Percentiles rank a stretch among this genome's conserved stretches.
Conservation (phyloP, 2,888 invertebrate genomes). For the Pherbina coryleti region DNA sequence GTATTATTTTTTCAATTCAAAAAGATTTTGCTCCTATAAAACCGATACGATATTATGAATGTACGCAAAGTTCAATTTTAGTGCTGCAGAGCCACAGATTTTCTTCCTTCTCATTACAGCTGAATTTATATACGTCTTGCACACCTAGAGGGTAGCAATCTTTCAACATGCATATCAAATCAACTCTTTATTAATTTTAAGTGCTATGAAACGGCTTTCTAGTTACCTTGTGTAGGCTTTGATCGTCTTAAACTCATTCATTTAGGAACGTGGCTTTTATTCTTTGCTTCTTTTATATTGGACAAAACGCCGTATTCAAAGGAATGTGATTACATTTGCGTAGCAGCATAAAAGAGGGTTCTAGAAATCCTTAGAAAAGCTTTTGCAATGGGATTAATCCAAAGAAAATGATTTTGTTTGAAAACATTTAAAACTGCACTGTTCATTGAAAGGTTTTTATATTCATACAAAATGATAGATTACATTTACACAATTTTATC, state of each 20-base stretch:
- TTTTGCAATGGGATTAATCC: no score
- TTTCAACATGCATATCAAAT: constrained; percentile 17
- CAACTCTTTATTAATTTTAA: constrained; percentile 16
- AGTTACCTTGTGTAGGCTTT: background rate
- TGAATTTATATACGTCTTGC: no score
- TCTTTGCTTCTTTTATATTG: background rate
- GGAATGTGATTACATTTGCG: constrained; percentile 60
- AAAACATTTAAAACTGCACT: background rate
- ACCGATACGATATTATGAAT: background rate
- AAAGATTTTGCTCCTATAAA: background rate
- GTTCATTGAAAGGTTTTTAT: background rate
- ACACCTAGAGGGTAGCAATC: background rate
- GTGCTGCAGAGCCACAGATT: background rate
- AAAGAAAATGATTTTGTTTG: background rate
- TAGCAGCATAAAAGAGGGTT: background rate
- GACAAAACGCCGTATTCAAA: no score
- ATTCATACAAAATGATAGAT: constrained; percentile 43
- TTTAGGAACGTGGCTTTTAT: background rate
- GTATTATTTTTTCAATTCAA: background rate
- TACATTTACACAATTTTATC: constrained; percentile 45
- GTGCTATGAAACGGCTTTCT: constrained; percentile 2
- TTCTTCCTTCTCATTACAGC: background rate
- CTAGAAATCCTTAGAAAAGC: background rate
- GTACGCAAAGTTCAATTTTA: no score
- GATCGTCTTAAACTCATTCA: background rate